Base-by-base conservation (phyloP, 2,888 invertebrate genomes). In the Cephonodes hylas region DNA sequence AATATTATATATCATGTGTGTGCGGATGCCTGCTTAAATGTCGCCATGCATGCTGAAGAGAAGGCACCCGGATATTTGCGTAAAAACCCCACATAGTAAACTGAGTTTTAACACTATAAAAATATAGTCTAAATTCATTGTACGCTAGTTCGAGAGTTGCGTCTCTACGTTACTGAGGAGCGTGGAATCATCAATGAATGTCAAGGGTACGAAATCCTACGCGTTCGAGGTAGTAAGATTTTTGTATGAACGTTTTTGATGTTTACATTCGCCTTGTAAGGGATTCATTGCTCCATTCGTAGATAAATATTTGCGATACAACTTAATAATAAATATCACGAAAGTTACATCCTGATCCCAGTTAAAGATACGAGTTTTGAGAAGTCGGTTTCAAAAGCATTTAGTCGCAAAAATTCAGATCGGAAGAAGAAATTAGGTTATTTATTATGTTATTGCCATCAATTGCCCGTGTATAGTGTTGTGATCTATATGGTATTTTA, bases 131-230 rank as follows among this genome's bases (percentile, higher is more conserved):
- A 63, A 31, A 64, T 64, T 64, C 64, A 10, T 48, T 13, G 18
- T 60, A 34, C 15, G 23, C 8, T 8, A 8, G 10, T 42, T 27
- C 18, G 66, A 62, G 63, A 64, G 66, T 66, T 78, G 65, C 38
- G 66, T 22, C 65, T 62, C 66, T 80, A 63, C 57, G 63, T 48
- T 66, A 63, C 61, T 66, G 64, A 31, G 62, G 31, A 59, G 25
- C 20, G 60, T 56, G 46, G 64, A 62, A 20, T 57, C 70, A 66
- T 74, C 70, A 73, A 76, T 82, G 82, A 86, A 86, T 87, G 87
- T 85, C 86, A 86, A 87, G 86, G 83, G 80, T 79, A 80, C 38
- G 15, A 73, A 60, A 73, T 67, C 73, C 75, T 71, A 76, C 70
- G 66, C 68, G 63, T 65, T 60, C 64, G 71, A 64, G 65, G 70